These are phyloP conservation scores for Drosophila anomalata DNA, from an alignment of 2,888 invertebrate species.

Conservation along the genomic window DNA sequence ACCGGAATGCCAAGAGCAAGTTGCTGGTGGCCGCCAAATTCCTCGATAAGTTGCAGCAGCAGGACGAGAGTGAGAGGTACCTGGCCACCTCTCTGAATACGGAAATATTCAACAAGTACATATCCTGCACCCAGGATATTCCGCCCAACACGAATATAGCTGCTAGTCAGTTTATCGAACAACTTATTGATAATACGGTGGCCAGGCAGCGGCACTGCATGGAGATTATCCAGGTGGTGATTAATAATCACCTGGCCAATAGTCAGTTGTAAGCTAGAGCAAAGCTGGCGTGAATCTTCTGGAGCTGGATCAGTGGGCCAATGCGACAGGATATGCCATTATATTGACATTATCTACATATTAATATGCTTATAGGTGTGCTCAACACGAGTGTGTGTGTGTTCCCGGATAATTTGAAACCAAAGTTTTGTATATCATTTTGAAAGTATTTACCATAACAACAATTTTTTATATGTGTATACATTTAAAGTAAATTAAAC, in stretches of 20 bases:
- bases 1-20: conserved; percentile 80
- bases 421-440: conserved; percentile 42
- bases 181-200: conserved; percentile 81
- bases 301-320: conserved; percentile 25
- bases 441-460: conserved; percentile 39
- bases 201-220: conserved; percentile 81
- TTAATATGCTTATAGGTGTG: conserved; percentile 43
- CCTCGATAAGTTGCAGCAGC: conserved; percentile 72
- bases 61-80: conserved; percentile 74
- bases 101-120: conserved; percentile 82
- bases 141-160: conserved; percentile 81
- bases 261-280: conserved; percentile 59
- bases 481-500: conserved; percentile 52
- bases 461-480: conserved; percentile 45
- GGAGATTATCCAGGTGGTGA: conserved; percentile 80
- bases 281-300: background rate
- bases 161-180: conserved; percentile 80
- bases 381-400: conserved; percentile 39
- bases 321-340: conserved; percentile 19
- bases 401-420: conserved; percentile 25
- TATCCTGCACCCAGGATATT: conserved; percentile 82
- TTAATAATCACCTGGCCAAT: conserved; percentile 79
- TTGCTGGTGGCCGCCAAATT: conserved; percentile 77
- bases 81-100: conserved; percentile 81
- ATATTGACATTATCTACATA: conserved; percentile 9